Conservation (phyloP, 2,797 vertebrate species). For the Pseudochaenichthys georgianus region DNA sequence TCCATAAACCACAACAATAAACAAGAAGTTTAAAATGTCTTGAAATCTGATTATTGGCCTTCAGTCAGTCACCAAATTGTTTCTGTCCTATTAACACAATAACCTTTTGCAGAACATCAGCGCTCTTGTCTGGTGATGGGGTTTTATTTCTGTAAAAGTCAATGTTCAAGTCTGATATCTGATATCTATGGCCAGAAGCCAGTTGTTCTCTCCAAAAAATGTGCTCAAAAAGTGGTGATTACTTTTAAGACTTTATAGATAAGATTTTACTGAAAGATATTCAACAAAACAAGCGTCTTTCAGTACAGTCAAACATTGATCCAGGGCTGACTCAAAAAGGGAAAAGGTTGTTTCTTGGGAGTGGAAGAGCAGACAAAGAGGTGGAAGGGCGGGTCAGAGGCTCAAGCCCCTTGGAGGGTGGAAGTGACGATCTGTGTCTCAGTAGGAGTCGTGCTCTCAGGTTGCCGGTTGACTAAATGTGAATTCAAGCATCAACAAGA, state of each 20-base stretch:
- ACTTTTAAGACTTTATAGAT: neutral
- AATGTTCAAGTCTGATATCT: neutral
- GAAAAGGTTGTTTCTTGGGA: slow-evolving; percentile 8
- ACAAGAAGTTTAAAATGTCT: too few relatives aligned
- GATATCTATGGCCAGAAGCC: neutral
- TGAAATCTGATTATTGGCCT: too few relatives aligned
- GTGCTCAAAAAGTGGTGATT: neutral
- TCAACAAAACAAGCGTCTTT: neutral
- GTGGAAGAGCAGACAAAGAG: slow-evolving; percentile 31
- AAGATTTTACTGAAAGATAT: neutral
- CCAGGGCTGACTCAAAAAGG: neutral
- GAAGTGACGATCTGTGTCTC: slow-evolving; percentile 42
- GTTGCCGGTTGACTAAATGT: neutral
- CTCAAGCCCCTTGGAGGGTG: slow-evolving; percentile 29
- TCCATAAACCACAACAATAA: too few relatives aligned
- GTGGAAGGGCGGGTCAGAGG: slow-evolving; percentile 20
- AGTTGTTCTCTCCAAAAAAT: neutral
- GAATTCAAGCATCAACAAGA: neutral
- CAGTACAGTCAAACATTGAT: neutral
- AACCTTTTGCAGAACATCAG: neutral
- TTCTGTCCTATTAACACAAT: neutral
- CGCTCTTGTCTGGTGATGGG: neutral
- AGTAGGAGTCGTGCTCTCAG: neutral
- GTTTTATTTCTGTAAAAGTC: neutral
- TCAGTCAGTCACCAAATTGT: too few relatives aligned